Conservation (phyloP, 2,888 invertebrate genomes). For the Branchellion lobata region DNA sequence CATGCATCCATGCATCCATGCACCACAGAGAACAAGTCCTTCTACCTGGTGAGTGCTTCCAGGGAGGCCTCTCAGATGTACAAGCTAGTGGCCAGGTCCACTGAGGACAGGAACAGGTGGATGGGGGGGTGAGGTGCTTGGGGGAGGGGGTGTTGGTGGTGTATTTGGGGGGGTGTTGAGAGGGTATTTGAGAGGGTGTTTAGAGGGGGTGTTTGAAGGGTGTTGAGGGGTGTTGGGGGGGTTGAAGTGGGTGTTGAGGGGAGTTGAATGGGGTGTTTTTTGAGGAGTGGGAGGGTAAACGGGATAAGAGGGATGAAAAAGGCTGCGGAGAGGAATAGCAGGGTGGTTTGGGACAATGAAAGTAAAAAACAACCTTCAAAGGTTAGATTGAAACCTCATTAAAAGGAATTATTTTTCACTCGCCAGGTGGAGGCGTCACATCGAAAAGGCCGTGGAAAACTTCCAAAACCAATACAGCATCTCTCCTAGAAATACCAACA, state of each 20-base stretch:
- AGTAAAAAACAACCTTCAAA: no score
- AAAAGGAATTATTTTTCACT: no score
- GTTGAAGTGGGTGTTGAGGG: no score
- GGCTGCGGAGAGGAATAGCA: no score
- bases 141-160: neutral
- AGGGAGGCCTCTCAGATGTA: constrained; percentile 72
- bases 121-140: neutral
- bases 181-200: neutral
- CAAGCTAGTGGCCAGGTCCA: constrained; percentile 77
- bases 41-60: constrained; percentile 77
- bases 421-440: constrained; percentile 38
- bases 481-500: neutral
- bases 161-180: no score
- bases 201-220: neutral
- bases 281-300: no score
- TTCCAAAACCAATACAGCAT: constrained; percentile 43
- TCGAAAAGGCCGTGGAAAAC: constrained; percentile 38
- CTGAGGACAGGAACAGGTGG: constrained; percentile 76
- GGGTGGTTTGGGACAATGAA: no score
- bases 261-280: neutral
- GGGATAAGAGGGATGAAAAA: no score
- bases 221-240: neutral
- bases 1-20: no score
- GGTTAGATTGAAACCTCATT: no score
- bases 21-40: constrained; percentile 71